Evolutionary conservation across 2,888 invertebrate species (phyloP).

Genomic region (Matsumyia berberina): DNA sequence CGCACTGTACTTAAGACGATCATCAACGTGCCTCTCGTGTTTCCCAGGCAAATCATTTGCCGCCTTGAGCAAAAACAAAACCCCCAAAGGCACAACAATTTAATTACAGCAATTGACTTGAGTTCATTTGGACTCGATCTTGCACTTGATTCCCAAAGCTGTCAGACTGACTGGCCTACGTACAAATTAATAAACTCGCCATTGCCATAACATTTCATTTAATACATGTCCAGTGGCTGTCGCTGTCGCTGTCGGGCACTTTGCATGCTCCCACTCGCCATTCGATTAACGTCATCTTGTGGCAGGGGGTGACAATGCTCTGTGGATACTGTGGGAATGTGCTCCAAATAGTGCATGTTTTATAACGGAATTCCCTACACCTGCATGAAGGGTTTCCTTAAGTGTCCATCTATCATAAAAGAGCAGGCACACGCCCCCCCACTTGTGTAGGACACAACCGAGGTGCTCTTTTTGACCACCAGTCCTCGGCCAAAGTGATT

Average conservation of each 20-base stretch:
- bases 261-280: constrained; percentile 45
- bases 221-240: constrained; percentile 27
- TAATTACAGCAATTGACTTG: constrained; percentile 67
- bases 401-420: constrained; percentile 34
- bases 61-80: constrained; percentile 20
- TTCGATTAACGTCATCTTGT: constrained; percentile 17
- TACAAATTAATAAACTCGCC: constrained; percentile 62
- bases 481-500: constrained; percentile 47
- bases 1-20: constrained; percentile 43
- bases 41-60: constrained; percentile 67
- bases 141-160: constrained; percentile 67
- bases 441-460: constrained; percentile 21
- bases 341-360: constrained; percentile 25
- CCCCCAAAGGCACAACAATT: constrained; percentile 58
- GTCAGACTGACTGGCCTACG: constrained; percentile 64
- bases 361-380: constrained; percentile 9
- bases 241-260: constrained; percentile 28
- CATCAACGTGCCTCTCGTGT: constrained; percentile 51
- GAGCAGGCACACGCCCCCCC: constrained; percentile 58
- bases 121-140: constrained; percentile 55
- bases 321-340: constrained; percentile 38
- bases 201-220: constrained; percentile 54
- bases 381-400: constrained; percentile 5
- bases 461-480: constrained; percentile 25
- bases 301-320: constrained; percentile 26